Evolutionary conservation across 2,113 vertebrate genomes (phyloP).

Genomic region (Cyrtonyx montezumae): DNA sequence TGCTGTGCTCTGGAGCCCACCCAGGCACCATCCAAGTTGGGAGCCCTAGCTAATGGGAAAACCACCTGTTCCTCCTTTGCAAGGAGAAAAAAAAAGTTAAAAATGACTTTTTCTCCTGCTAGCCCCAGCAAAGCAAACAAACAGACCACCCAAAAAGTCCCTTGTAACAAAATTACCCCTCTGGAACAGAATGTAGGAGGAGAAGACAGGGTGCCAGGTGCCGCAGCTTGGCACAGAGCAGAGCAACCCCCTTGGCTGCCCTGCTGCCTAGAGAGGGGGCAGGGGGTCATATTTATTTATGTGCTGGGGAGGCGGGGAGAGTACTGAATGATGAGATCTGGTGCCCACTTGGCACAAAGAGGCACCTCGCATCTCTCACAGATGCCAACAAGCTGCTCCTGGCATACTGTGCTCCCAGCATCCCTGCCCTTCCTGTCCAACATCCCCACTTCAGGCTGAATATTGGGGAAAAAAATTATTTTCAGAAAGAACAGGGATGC

Average conservation of each 20-base stretch:
- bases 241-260: background rate
- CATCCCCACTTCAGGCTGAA: too few relatives aligned
- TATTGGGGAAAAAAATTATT: too few relatives aligned
- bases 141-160: background rate
- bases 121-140: background rate
- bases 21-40: background rate
- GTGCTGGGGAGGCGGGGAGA: accelerated
- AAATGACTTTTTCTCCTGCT: background rate
- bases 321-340: background rate
- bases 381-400: conserved; percentile 49
- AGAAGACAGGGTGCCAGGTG: background rate
- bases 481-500: too few relatives aligned
- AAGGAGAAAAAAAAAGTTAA: background rate
- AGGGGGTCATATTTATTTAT: background rate
- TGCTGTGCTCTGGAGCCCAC: background rate
- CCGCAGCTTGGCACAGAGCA: background rate
- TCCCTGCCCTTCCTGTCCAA: background rate
- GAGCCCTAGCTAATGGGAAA: background rate
- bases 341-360: background rate
- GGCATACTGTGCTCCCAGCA: background rate
- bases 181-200: background rate
- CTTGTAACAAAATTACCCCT: background rate
- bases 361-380: background rate
- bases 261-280: background rate
- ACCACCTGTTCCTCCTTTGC: background rate